Evolutionary conservation across 1,140 invertebrate genomes (phyloP), one percentile per base, ranked within the genome.

Genomic region (Camponotus pennsylvanicus): DNA sequence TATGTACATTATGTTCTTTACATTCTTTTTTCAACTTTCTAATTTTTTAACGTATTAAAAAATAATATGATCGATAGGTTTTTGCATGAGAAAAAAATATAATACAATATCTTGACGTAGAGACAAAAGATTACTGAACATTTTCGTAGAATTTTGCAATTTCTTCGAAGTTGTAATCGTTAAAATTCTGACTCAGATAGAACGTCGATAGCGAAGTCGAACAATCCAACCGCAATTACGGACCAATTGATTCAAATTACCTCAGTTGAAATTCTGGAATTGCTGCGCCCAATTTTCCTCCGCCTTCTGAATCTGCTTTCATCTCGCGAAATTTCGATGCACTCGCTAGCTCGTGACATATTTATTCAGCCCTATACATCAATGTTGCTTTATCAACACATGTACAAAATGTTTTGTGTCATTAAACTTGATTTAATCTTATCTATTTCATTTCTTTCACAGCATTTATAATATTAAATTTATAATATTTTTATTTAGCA

Each of bases 191-290:
- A 2, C 21, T 34, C 13, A 88, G 76, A 37, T 63, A 52, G 71
- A 84, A 77, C 71, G 59, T 77, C 57, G 42, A 84, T 59, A 42
- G 5, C 55, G 27, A 37, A 63, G 11, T 59, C 75, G 57, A 64
- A 78, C 61, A 78, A 37, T 84, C 45, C 34, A 34, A 59, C 71
- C 73, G 45, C 86, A 89, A 89, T 89, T 89, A 89, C 42, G 21
- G 27, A 8, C 42, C 86, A 75, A 85, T 89, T 89, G 73, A 88
- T 85, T 88, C 75, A 84, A 88, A 89, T 89, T 61, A 67, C 61
- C 59, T 79, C 64, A 80, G 18, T 34, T 40, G 34, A 70, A 49
- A 52, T 52, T 52, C 49, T 52, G 49, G 15, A 52, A 52, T 52
- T 5, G 49, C 4, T 52, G 49, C 64, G 7, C 52, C 32, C 45